A percentile compares a stretch with the other conserved stretches of the same genome.
These are phyloP conservation scores for Diglossa cyanea DNA, from an alignment of 2,797 vertebrate genomes.

Conservation along the genomic window DNA sequence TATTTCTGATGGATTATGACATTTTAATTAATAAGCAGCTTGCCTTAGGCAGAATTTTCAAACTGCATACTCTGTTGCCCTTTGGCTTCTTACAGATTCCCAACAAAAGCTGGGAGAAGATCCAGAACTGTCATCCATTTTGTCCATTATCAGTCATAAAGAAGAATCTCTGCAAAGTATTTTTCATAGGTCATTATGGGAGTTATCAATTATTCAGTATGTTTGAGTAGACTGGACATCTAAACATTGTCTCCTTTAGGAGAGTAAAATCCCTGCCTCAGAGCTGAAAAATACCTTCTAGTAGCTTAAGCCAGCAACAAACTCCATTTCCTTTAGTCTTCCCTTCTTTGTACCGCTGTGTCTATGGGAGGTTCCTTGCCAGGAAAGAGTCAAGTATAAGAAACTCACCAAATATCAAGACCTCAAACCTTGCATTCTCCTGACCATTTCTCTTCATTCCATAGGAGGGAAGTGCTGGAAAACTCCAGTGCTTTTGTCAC, in stretches of 20 bases:
- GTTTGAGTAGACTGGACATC: neutral
- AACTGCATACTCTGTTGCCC: neutral
- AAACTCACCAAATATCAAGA: neutral
- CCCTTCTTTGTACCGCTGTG: neutral
- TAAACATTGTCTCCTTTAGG: neutral
- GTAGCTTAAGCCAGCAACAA: neutral
- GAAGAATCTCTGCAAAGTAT: neutral
- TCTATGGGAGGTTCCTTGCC: neutral
- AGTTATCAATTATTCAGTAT: neutral
- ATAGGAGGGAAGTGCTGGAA: neutral
- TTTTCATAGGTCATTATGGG: neutral
- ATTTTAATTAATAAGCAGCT: neutral
- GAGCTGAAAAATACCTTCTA: neutral
- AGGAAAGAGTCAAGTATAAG: neutral
- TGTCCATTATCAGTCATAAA: neutral
- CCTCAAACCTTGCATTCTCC: neutral
- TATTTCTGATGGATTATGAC: neutral
- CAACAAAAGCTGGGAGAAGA: neutral
- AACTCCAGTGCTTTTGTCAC: neutral
- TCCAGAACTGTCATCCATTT: neutral
- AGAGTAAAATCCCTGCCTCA: neutral
- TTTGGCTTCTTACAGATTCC: neutral
- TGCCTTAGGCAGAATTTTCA: neutral
- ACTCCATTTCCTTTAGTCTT: neutral
- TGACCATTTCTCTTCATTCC: neutral